Evolutionary conservation across 2,113 vertebrate species (phyloP), one percentile per base, ranked within the genome.

Genomic region (Ahaetulla prasina): DNA sequence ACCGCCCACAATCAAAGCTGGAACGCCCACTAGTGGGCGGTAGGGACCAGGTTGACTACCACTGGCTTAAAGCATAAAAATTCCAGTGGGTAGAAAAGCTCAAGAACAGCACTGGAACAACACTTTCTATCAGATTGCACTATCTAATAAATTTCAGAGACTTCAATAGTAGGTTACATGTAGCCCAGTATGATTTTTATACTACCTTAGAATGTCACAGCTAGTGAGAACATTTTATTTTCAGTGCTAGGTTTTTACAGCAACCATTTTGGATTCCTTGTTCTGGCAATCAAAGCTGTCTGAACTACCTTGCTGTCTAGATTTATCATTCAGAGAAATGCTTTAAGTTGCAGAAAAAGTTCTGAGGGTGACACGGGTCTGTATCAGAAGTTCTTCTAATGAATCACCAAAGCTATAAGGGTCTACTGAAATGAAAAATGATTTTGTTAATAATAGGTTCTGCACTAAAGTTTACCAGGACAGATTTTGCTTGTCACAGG

Each of bases 51-150:
- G n/a, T n/a, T n/a, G n/a, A n/a, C n/a, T n/a, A n/a, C n/a, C n/a
- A n/a, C n/a, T 54, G 20, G 18, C 52, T 52, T 52, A 52, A 52
- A 52, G 52, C 14, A 88, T 27, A 94, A 85, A 4, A 89, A 94
- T 96, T 95, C 95, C 96, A 93, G 90, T 88, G 93, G 95, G 55
- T 54, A 95, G 92, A 93, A 95, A 96, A 94, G 90, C 94, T 94
- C 93, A 95, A 95, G 92, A 86, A 86, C 0, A 91, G 90, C 92
- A 95, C 86, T 47, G 92, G 96, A 96, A 90, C 94, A 94, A 91
- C 0, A 3, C 91, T 92, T 95, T 95, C 93, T 93, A 68, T 94
- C 93, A 94, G 39, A 87, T 88, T 90, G 88, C 88, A 80, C 84
- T 50, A 80, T 60, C 91, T 95, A 95, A 96, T 94, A 92, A 95